phyloP scores from a whole-genome alignment of 2,888 invertebrate genomes.

The Tenodera sinensis region DNA sequence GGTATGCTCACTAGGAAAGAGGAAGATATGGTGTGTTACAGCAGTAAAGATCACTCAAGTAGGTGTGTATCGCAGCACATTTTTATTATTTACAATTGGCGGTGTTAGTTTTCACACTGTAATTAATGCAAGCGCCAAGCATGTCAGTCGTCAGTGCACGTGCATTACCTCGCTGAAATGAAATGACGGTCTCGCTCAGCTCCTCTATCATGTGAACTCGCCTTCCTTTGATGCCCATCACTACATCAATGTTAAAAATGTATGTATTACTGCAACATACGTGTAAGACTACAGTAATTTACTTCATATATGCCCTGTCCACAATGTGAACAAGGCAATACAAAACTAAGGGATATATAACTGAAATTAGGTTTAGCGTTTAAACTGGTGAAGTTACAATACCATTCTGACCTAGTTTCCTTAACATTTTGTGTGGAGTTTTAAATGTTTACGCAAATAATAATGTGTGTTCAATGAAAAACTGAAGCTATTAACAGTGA shows the following conservation, averaged over 20 bases:
- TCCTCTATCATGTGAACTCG: slow-evolving; percentile 98
- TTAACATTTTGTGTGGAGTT: too few relatives aligned
- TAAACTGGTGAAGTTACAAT: too few relatives aligned
- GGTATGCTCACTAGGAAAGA: not conserved
- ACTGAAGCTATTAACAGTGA: too few relatives aligned
- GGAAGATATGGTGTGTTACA: not conserved
- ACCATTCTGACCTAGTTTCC: too few relatives aligned
- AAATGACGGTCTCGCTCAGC: slow-evolving; percentile 96
- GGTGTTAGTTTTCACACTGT: not conserved
- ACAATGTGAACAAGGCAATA: too few relatives aligned
- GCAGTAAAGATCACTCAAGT: not conserved
- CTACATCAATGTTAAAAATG: slow-evolving; percentile 50
- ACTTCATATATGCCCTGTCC: too few relatives aligned
- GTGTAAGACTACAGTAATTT: not conserved
- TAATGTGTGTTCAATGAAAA: too few relatives aligned
- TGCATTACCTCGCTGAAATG: slow-evolving; percentile 93
- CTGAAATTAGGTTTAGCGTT: too few relatives aligned
- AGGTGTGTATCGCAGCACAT: not conserved
- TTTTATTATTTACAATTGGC: not conserved
- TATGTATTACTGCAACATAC: not conserved
- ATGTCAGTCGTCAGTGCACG: not conserved
- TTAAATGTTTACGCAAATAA: too few relatives aligned
- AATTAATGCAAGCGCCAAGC: not conserved
- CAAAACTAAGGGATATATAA: too few relatives aligned
- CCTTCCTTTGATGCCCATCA: slow-evolving; percentile 98